These are phyloP conservation scores for Onychostruthus taczanowskii DNA, from an alignment of 2,113 vertebrate genomes.

Conservation along the genomic window DNA sequence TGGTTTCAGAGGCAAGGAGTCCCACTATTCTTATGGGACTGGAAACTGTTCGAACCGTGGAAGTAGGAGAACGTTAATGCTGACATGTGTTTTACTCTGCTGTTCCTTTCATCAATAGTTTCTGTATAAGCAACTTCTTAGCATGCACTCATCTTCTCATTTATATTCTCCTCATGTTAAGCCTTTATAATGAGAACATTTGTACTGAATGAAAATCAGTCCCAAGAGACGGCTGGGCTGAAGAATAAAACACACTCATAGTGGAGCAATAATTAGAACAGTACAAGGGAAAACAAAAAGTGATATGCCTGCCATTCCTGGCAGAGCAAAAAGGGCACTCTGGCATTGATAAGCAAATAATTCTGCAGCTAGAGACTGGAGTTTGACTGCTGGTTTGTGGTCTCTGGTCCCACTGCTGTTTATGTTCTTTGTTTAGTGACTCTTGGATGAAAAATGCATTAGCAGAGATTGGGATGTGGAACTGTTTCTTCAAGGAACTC, in stretches of 20 bases:
- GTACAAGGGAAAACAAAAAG: slow-evolving; percentile 24
- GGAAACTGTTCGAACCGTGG: not conserved
- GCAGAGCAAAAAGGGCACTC: not conserved
- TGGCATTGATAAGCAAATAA: not conserved
- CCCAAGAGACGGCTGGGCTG: not conserved
- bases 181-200: slow-evolving; percentile 50
- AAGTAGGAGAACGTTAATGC: not conserved
- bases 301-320: not conserved
- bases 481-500: not conserved
- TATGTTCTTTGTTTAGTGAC: not conserved
- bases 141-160: slow-evolving; percentile 28
- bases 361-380: not conserved
- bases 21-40: not conserved
- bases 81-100: not conserved
- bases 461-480: not conserved
- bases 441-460: not conserved
- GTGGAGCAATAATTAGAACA: slow-evolving; percentile 35
- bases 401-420: not conserved
- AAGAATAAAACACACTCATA: not conserved
- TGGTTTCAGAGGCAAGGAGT: not conserved
- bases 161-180: slow-evolving; percentile 55
- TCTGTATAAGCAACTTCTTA: slow-evolving; percentile 8
- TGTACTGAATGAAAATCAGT: slow-evolving; percentile 46
- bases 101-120: slow-evolving; percentile 35
- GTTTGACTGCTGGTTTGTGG: not conserved